Base-by-base conservation (phyloP, 2,888 invertebrate genomes). In the Pristionchus maxplancki region DNA sequence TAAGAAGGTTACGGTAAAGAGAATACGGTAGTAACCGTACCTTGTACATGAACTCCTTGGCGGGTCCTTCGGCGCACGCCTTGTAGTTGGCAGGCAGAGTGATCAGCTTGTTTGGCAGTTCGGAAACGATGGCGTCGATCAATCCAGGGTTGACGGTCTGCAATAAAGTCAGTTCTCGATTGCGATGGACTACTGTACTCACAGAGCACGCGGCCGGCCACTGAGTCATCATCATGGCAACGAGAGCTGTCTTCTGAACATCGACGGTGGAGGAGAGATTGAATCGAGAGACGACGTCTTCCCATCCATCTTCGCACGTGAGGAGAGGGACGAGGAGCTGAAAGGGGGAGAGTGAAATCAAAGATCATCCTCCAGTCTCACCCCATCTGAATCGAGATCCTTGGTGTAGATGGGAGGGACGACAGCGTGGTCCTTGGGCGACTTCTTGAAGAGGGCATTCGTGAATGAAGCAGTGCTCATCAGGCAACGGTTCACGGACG, bases 11-110 rank as follows among this genome's bases (percentile, higher is more conserved):
- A 48, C 44, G 15, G 28, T 81, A 31, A 40, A 28, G 44, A 78
- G 24, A 24, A 40, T 74, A 40, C 24, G 24, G 9, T 40, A 37
- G 58, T 74, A n/a, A 48, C 44, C 81, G 31, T 58, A 67, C 85
- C 44, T 67, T 86, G 85, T 86, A 86, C 85, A 86, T 86, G 85
- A 67, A 64, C 13, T 67, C 34, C 67, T 86, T 86, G 31, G 64
- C 85, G 40, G 40, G 34, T 28, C 48, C 64, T 48, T 86, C 48
- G 6, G 85, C 85, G n/a, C 85, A 86, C 1, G 40, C 28, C 48
- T 67, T 62, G 44, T 86, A 62, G n/a, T 62, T 48, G 28, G 37
- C 44, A 13, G 85, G 85, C n/a, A 86, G 9, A 20, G 5, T 67
- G 64, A 86, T 86, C 44, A 48, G 28, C 31, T 62, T 67, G 48